Percentiles rank a stretch among this genome's conserved stretches.
Evolutionary conservation across 2,888 invertebrate genomes (phyloP).

Genomic region (Cheilosia grossa): DNA sequence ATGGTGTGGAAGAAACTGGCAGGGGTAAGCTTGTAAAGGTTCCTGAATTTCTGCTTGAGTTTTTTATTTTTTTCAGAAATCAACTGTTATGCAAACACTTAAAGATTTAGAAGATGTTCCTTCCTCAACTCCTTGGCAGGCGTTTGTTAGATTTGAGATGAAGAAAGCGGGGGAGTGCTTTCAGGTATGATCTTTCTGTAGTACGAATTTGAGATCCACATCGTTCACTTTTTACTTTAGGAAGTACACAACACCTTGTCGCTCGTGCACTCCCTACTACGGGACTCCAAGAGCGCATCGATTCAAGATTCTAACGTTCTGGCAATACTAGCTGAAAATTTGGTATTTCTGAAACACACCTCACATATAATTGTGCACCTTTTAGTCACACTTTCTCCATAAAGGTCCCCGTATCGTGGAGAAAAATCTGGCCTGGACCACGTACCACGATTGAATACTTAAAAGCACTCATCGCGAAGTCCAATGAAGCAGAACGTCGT

Average conservation of each 20-base stretch:
- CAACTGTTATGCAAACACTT: conserved; percentile 77
- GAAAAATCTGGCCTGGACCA: conserved; percentile 80
- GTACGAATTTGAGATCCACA: background rate
- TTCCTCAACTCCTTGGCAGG: conserved; percentile 79
- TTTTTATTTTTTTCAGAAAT: conserved; percentile 76
- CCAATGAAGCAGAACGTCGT: conserved; percentile 79
- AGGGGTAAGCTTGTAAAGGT: conserved; percentile 79
- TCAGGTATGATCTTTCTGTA: conserved; percentile 49
- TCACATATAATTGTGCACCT: background rate
- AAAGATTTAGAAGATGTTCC: conserved; percentile 75
- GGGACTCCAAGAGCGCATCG: conserved; percentile 76
- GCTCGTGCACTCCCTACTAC: conserved; percentile 78
- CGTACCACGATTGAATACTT: conserved; percentile 81
- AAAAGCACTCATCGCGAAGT: conserved; percentile 80
- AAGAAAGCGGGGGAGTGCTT: conserved; percentile 79
- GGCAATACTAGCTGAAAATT: conserved; percentile 79
- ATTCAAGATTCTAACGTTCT: conserved; percentile 76
- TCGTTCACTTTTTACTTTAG: conserved; percentile 35
- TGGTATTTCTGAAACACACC: conserved; percentile 72
- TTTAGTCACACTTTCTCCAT: background rate
- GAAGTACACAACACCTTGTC: conserved; percentile 81
- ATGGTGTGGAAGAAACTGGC: conserved; percentile 92
- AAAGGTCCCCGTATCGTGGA: conserved; percentile 81
- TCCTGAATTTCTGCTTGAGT: background rate
- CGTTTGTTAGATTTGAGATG: conserved; percentile 81